Evolutionary conservation across 2,888 invertebrate genomes (phyloP).

Genomic region (Parochlus steinenii): DNA sequence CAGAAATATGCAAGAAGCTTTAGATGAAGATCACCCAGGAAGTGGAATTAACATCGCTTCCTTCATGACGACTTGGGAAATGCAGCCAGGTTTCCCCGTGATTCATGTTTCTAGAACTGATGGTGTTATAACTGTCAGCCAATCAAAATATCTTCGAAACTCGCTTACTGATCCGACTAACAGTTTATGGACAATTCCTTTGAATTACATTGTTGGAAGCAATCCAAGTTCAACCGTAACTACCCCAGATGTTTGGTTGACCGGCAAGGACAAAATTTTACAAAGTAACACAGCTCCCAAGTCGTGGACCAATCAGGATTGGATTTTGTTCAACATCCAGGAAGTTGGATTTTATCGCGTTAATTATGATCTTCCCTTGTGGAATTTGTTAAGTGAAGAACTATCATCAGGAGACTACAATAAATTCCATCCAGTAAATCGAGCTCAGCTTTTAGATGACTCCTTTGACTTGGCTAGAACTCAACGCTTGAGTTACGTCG

Average conservation of each 20-base stretch:
- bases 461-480: conserved; percentile 44
- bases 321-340: conserved; percentile 28
- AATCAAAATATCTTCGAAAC: conserved; percentile 8
- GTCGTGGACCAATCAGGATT: conserved; percentile 17
- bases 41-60: conserved; percentile 25
- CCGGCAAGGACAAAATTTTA: not conserved
- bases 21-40: conserved; percentile 12
- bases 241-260: conserved; percentile 5
- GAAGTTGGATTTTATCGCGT: conserved; percentile 15
- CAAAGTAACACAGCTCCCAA: not conserved
- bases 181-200: conserved; percentile 22
- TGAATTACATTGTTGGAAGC: conserved; percentile 22
- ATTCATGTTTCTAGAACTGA: conserved; percentile 29
- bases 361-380: conserved; percentile 6
- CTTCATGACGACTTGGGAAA: conserved; percentile 43
- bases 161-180: not conserved
- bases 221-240: conserved; percentile 18
- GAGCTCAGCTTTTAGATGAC: conserved; percentile 64
- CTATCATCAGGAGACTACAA: conserved; percentile 16
- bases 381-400: conserved; percentile 15
- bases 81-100: conserved; percentile 41
- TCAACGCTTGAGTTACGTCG: conserved; percentile 33
- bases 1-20: conserved; percentile 20
- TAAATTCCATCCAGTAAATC: conserved; percentile 20
- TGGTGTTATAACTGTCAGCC: conserved; percentile 11